Conservation (phyloP, 2,113 vertebrate genomes). For the Catharus bicknelli region DNA sequence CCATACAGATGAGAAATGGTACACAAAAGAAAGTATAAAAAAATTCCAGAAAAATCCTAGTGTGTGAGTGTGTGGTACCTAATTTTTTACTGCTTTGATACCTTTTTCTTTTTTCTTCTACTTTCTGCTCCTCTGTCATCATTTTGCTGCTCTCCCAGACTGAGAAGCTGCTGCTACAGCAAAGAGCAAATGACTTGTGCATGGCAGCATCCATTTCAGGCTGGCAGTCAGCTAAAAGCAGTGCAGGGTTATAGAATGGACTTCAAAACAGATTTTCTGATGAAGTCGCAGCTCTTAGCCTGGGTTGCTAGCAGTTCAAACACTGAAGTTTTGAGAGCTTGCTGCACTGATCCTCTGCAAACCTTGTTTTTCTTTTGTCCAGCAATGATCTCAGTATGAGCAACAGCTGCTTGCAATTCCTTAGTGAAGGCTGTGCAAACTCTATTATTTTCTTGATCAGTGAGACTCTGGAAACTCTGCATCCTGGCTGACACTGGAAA, state of each 20-base stretch:
- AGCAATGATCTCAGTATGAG: not conserved
- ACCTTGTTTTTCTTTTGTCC: not conserved
- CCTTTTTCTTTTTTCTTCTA: not conserved
- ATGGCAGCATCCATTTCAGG: not conserved
- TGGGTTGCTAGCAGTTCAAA: not conserved
- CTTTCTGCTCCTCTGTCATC: not conserved
- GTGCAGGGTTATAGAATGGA: not conserved
- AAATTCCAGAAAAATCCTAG: accelerated
- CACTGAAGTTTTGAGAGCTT: not conserved
- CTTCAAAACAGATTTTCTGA: not conserved
- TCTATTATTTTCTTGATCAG: not conserved
- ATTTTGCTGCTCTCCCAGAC: not conserved
- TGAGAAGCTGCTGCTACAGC: not conserved
- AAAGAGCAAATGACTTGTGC: not conserved
- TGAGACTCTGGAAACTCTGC: not conserved
- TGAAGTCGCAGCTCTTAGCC: not conserved
- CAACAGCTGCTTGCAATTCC: not conserved
- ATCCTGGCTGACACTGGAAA: not conserved
- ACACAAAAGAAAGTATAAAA: not conserved
- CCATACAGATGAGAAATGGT: not conserved
- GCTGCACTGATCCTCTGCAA: not conserved
- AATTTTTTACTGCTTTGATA: not conserved
- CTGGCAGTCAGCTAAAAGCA: not conserved
- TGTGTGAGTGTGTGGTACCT: not conserved
- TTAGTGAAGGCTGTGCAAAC: not conserved